Percentiles rank a stretch among this genome's conserved stretches.
These are phyloP conservation scores for Phrynocephalus vlangalii DNA, from an alignment of 2,797 vertebrate genomes.

Conservation along the genomic window DNA sequence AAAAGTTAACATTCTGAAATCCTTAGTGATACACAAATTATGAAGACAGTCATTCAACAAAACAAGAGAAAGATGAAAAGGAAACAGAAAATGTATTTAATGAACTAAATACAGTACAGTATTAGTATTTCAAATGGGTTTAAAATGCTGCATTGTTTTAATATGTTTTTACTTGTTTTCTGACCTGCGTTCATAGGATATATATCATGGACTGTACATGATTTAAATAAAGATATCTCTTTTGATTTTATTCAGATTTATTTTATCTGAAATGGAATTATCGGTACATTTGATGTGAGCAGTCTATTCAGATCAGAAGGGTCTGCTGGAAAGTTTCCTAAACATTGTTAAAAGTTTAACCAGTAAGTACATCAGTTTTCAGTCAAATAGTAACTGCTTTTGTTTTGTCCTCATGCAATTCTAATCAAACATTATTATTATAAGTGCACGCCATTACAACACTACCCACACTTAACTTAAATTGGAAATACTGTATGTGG, in stretches of 20 bases:
- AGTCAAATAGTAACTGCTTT: not conserved
- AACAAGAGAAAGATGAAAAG: not conserved
- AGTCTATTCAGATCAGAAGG: not conserved
- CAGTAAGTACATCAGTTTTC: not conserved
- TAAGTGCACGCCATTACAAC: not conserved
- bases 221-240: not conserved
- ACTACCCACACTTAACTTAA: not conserved
- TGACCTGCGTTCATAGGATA: not conserved
- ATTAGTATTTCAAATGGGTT: too few species aligned
- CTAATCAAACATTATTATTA: not conserved
- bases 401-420: not conserved
- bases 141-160: too few species aligned
- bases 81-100: not conserved
- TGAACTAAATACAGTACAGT: too few species aligned
- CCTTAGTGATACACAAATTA: not conserved
- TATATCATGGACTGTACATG: too few species aligned
- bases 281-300: not conserved
- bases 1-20: not conserved
- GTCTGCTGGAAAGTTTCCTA: not conserved
- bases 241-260: too few species aligned
- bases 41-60: not conserved
- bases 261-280: too few species aligned
- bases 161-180: too few species aligned
- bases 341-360: not conserved
- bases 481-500: not conserved